Conservation (phyloP, 2,113 vertebrate genomes). For the Polypterus senegalus region DNA sequence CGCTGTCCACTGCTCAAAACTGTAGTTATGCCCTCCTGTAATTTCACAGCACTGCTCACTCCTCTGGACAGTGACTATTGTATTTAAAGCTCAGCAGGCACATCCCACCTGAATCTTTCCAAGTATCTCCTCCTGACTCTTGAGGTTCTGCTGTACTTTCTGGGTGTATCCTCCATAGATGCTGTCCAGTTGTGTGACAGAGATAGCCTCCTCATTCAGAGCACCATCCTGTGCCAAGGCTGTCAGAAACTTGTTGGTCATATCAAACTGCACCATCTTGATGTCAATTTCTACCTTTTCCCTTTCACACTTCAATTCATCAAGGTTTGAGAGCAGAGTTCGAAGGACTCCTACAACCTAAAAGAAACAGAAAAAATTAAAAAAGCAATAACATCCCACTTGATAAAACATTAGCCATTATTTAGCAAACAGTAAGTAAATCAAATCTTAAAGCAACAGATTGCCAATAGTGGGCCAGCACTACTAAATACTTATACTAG, state of each 20-base stretch:
- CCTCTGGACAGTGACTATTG: no score
- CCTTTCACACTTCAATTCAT: constrained; percentile 80
- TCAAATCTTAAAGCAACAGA: no score
- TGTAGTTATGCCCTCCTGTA: no score
- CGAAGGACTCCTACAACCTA: constrained; percentile 81
- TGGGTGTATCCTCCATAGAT: constrained; percentile 74
- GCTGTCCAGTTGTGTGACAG: constrained; percentile 68
- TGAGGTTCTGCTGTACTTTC: constrained; percentile 73
- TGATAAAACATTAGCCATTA: no score
- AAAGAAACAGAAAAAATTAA: constrained; percentile 6
- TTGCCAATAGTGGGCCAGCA: no score
- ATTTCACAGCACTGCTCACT: no score
- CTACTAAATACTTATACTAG: no score
- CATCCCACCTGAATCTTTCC: constrained; percentile 60
- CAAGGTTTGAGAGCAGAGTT: constrained; percentile 64
- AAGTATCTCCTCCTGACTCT: constrained; percentile 77
- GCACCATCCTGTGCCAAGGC: constrained; percentile 81
- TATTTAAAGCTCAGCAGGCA: neutral
- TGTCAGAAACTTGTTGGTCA: constrained; percentile 76
- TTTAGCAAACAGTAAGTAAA: no score
- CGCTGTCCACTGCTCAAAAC: neutral
- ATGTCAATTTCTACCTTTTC: constrained; percentile 79
- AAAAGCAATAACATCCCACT: no score
- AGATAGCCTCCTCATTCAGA: constrained; percentile 87
- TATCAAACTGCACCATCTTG: constrained; percentile 83